These are phyloP conservation scores for Coremacera marginata DNA, from an alignment of 2,888 invertebrate genomes.

Conservation along the genomic window DNA sequence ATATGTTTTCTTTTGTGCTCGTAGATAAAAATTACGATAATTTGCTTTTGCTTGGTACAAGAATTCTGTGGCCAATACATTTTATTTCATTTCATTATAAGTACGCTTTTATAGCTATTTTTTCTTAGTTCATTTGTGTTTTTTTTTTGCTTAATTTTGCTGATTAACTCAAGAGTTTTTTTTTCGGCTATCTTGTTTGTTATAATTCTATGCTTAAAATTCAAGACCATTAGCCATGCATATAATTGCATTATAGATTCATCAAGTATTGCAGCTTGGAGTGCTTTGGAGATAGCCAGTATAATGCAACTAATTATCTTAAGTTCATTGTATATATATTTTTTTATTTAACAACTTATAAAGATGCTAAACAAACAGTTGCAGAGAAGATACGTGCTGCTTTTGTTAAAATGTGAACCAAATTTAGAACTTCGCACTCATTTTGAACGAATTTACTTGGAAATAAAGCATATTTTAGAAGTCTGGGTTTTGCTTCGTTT, in stretches of 20 bases:
- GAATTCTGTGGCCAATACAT: too few relatives aligned
- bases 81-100: too few relatives aligned
- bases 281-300: neutral
- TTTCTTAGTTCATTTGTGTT: too few relatives aligned
- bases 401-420: neutral
- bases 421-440: neutral
- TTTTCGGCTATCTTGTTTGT: too few relatives aligned
- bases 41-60: too few relatives aligned
- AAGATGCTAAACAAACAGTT: neutral
- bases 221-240: neutral
- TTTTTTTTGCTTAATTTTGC: too few relatives aligned
- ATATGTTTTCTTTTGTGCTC: too few relatives aligned
- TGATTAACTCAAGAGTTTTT: too few relatives aligned
- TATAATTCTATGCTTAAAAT: neutral
- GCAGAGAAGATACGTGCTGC: neutral
- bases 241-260: constrained; percentile 17
- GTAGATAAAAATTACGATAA: too few relatives aligned
- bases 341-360: neutral
- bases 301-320: constrained; percentile 2
- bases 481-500: neutral
- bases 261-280: neutral
- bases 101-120: too few relatives aligned
- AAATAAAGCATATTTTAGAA: too few relatives aligned
- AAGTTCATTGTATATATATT: neutral
- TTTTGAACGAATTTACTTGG: neutral